These are phyloP conservation scores for Amblyopsis rosae DNA, from an alignment of 2,113 vertebrate species.

Conservation along the genomic window DNA sequence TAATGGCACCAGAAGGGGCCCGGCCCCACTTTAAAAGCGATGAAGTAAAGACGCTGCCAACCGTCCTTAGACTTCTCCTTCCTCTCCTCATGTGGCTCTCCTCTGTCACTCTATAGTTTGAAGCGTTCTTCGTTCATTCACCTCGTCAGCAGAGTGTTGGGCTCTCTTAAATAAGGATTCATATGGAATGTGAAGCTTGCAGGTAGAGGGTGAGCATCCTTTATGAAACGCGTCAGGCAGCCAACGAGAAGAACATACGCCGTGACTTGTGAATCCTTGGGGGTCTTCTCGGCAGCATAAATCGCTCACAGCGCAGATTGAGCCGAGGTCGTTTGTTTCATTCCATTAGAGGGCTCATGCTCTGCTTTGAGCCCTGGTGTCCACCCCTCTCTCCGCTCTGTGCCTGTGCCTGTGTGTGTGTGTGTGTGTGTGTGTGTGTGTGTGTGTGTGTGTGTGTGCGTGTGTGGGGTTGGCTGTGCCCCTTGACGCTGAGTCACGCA, in stretches of 20 bases:
- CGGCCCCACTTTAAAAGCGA: constrained; percentile 63
- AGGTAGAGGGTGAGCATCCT: neutral
- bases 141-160: neutral
- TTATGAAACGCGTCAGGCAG: constrained; percentile 20
- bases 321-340: constrained; percentile 41
- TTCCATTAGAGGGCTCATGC: constrained; percentile 59
- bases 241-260: constrained; percentile 22
- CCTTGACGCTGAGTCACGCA: constrained; percentile 62
- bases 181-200: neutral
- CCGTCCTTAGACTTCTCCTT: neutral
- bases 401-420: constrained; percentile 26
- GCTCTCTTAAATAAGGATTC: too few relatives aligned
- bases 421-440: constrained; percentile 29
- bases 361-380: constrained; percentile 32
- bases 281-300: constrained; percentile 48
- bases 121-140: constrained; percentile 50
- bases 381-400: constrained; percentile 32
- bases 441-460: constrained; percentile 26
- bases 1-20: constrained; percentile 46
- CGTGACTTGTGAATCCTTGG: constrained; percentile 31
- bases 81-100: constrained; percentile 39
- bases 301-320: constrained; percentile 50
- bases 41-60: constrained; percentile 45
- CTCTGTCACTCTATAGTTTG: constrained; percentile 34
- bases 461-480: constrained; percentile 20